These are phyloP conservation scores for Indicator maculatus DNA, from an alignment of 2,113 vertebrate genomes.

Conservation along the genomic window DNA sequence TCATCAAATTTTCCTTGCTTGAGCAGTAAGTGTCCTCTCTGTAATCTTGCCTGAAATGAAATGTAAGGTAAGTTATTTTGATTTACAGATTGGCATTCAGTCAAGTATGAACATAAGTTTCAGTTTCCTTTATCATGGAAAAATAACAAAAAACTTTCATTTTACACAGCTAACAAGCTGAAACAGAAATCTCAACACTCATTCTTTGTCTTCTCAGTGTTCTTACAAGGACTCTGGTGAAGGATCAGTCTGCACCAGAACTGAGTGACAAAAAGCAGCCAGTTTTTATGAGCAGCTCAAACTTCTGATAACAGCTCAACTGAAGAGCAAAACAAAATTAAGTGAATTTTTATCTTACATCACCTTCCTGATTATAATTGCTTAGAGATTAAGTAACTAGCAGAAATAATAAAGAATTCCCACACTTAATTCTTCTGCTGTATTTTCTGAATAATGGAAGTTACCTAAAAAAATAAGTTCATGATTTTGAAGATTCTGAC, in stretches of 20 bases:
- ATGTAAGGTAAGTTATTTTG: neutral
- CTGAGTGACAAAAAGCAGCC: neutral
- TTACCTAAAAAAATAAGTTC: neutral
- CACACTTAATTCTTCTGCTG: neutral
- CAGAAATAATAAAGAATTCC: neutral
- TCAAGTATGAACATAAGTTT: neutral
- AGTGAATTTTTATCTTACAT: neutral
- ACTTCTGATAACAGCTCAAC: neutral
- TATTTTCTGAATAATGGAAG: neutral
- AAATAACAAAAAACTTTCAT: neutral
- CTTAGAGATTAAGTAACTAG: neutral
- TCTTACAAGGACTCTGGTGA: neutral
- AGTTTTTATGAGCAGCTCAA: neutral
- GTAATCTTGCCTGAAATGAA: slow-evolving; percentile 87
- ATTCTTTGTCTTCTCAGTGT: neutral
- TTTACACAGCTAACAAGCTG: neutral
- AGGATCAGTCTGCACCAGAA: neutral
- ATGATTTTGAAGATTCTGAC: neutral
- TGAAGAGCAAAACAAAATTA: neutral
- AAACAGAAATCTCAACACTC: neutral
- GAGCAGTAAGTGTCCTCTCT: slow-evolving; percentile 92
- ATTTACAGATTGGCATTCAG: slow-evolving; percentile 3
- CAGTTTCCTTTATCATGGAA: neutral
- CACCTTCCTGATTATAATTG: neutral
- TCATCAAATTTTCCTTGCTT: slow-evolving; percentile 96